Percentiles rank a stretch among this genome's conserved stretches.
Evolutionary conservation across 1,140 invertebrate species (phyloP).

Genomic region (Anagrus nilaparvatae): DNA sequence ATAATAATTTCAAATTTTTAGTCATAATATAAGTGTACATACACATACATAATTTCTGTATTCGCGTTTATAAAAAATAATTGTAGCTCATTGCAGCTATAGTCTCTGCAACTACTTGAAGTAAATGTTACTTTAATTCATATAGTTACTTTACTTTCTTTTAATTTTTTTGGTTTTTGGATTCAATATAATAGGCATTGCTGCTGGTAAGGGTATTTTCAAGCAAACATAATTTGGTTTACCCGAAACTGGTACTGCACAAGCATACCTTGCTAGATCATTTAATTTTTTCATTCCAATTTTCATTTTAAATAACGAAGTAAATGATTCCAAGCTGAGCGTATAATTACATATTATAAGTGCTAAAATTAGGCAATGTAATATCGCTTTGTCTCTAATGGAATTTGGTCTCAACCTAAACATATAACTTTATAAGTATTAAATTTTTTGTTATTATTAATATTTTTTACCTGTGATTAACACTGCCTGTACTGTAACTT

Average conservation of each 20-base stretch:
- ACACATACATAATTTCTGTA: no score
- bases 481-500: conserved; percentile 31
- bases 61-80: no score
- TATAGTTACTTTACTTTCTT: conserved; percentile 17
- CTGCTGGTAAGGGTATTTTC: conserved; percentile 39
- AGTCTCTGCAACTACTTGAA: no score
- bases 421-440: conserved; percentile 9
- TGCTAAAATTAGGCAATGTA: conserved; percentile 40
- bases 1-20: no score
- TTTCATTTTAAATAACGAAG: conserved; percentile 27
- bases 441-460: conserved; percentile 3
- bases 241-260: conserved; percentile 28
- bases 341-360: conserved; percentile 33
- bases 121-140: no score
- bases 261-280: conserved; percentile 35
- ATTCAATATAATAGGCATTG: conserved; percentile 10
- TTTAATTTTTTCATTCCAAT: conserved; percentile 37
- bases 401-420: conserved; percentile 37
- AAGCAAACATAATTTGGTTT: conserved; percentile 32
- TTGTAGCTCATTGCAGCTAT: no score
- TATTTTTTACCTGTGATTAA: conserved; percentile 31
- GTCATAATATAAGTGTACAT: no score
- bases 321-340: conserved; percentile 37
- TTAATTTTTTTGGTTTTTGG: conserved; percentile 23
- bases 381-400: conserved; percentile 40